phyloP scores from a whole-genome alignment of 2,888 invertebrate species.

The Venusia cambrica region DNA sequence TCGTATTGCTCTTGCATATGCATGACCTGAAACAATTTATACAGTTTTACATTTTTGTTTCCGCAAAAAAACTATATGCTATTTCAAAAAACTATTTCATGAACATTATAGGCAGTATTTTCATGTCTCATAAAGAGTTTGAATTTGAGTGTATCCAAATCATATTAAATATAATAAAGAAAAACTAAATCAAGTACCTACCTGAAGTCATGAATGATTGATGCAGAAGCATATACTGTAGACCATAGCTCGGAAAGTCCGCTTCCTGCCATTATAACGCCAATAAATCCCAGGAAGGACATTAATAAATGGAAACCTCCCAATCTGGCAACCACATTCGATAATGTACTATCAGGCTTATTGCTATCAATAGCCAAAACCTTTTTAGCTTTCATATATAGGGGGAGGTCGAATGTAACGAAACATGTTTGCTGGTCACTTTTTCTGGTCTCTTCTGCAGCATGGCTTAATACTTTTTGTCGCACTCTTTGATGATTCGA shows the following conservation, averaged over 20 bases:
- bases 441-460: neutral
- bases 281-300: slow-evolving; percentile 35
- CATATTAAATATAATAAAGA: no score
- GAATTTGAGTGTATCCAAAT: no score
- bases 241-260: slow-evolving; percentile 35
- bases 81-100: no score
- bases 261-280: slow-evolving; percentile 39
- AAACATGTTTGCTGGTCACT: slow-evolving; percentile 24
- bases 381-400: slow-evolving; percentile 42
- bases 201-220: no score
- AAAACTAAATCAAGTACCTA: no score
- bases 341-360: slow-evolving; percentile 22
- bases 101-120: no score
- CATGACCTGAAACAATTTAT: slow-evolving; percentile 41
- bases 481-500: neutral
- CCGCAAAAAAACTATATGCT: no score
- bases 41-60: no score
- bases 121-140: no score
- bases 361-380: slow-evolving; percentile 34
- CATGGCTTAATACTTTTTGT: neutral
- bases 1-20: slow-evolving; percentile 43
- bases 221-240: slow-evolving; percentile 35
- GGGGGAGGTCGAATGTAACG: slow-evolving; percentile 44
- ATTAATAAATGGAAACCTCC: slow-evolving; percentile 49
- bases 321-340: slow-evolving; percentile 35